These are phyloP conservation scores for Seira ritae DNA, from an alignment of 2,888 invertebrate species.

Conservation along the genomic window DNA sequence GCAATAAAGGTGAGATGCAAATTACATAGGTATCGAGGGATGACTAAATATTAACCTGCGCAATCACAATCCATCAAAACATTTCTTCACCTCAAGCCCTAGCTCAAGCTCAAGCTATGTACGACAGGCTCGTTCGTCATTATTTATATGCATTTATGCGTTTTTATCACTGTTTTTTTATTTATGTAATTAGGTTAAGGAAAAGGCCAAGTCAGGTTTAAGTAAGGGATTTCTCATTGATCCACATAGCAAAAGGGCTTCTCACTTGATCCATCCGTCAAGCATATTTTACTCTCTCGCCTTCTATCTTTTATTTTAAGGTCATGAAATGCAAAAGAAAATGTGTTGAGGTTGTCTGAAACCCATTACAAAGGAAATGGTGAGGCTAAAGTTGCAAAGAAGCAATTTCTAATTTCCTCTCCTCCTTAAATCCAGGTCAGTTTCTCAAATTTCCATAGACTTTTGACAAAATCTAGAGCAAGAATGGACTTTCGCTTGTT, in stretches of 20 bases:
- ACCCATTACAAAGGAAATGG: not conserved
- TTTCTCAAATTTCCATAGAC: constrained; percentile 32
- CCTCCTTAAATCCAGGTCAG: constrained; percentile 29
- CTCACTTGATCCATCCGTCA: not conserved
- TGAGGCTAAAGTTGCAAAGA: not conserved
- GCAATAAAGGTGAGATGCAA: too few relatives aligned
- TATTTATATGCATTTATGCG: too few relatives aligned
- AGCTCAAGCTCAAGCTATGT: too few relatives aligned
- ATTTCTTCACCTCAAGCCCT: too few relatives aligned
- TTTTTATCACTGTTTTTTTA: not conserved
- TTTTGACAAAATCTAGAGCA: not conserved
- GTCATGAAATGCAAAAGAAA: too few relatives aligned
- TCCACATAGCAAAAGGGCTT: not conserved
- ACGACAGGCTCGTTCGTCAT: too few relatives aligned
- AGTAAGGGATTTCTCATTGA: constrained; percentile 24
- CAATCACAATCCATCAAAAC: too few relatives aligned
- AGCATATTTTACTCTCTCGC: too few relatives aligned
- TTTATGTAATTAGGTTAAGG: constrained; percentile 25
- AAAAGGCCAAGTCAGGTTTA: not conserved
- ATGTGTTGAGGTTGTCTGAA: not conserved
- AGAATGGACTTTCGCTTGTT: constrained; percentile 32
- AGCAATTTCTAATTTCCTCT: constrained; percentile 10
- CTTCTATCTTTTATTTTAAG: too few relatives aligned
- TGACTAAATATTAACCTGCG: too few relatives aligned
- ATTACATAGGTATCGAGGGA: too few relatives aligned